Percentiles rank a stretch among this genome's conserved stretches.
These are phyloP conservation scores for Hyperoodon ampullatus DNA, from an alignment of 2,113 vertebrate species.

Conservation along the genomic window DNA sequence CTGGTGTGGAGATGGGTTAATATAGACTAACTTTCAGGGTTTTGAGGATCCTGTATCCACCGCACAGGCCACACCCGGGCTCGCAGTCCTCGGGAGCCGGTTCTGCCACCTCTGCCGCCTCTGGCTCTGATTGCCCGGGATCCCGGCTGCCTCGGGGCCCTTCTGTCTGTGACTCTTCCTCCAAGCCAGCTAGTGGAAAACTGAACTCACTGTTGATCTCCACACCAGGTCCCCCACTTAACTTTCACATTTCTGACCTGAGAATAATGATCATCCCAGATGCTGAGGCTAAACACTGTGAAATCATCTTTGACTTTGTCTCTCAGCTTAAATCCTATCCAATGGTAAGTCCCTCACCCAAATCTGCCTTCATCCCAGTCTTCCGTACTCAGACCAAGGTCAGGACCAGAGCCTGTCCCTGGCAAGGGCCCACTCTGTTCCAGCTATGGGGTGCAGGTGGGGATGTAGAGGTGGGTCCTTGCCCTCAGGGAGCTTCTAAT, in stretches of 20 bases:
- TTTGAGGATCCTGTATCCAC: fast-evolving
- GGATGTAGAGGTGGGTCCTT: neutral
- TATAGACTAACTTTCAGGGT: neutral
- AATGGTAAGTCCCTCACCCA: neutral
- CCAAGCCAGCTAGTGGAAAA: neutral
- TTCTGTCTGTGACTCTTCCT: neutral
- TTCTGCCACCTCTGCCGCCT: neutral
- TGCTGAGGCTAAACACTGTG: neutral
- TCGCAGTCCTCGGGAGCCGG: neutral
- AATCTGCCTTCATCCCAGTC: neutral
- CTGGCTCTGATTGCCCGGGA: neutral
- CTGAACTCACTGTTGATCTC: neutral
- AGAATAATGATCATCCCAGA: neutral
- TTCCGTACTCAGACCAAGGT: neutral
- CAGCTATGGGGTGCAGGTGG: neutral
- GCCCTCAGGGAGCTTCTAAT: neutral
- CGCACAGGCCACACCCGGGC: too few species aligned
- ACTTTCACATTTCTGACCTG: neutral
- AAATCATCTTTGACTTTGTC: neutral
- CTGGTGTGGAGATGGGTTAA: neutral
- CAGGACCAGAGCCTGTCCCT: neutral
- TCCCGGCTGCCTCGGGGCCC: too few species aligned
- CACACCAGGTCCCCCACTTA: neutral
- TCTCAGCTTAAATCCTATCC: neutral
- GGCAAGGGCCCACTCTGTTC: neutral